phyloP scores from a whole-genome alignment of 2,113 vertebrate genomes.

The Argyrosomus japonicus region DNA sequence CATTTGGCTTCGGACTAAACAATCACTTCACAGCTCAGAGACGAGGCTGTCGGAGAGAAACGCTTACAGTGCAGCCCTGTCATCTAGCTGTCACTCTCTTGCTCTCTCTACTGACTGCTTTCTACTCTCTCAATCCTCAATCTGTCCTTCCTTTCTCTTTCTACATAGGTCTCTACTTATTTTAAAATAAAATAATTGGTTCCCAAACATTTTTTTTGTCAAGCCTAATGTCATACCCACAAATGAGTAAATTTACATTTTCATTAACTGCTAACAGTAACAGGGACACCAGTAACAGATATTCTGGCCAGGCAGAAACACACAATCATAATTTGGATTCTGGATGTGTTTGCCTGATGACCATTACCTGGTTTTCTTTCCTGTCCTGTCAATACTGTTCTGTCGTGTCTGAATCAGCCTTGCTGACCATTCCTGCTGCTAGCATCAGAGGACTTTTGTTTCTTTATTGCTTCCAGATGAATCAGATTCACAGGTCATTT shows the following conservation, averaged over 20 bases:
- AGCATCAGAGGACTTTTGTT: not conserved
- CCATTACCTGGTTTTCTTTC: not conserved
- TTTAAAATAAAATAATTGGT: no score
- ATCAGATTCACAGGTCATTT: not conserved
- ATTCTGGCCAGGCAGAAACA: not conserved
- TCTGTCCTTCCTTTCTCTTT: conserved; percentile 16
- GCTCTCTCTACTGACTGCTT: not conserved
- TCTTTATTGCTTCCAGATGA: not conserved
- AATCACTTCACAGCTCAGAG: conserved; percentile 47
- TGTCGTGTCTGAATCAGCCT: not conserved
- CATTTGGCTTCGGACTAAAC: conserved; percentile 51
- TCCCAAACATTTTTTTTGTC: not conserved
- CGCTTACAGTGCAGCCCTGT: conserved; percentile 62
- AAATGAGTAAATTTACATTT: not conserved
- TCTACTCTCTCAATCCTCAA: not conserved
- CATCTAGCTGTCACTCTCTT: conserved; percentile 33
- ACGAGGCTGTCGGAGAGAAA: conserved; percentile 44
- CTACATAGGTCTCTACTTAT: not conserved
- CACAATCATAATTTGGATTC: not conserved
- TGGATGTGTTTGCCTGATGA: not conserved
- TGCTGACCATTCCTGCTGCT: not conserved
- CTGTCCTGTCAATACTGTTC: no score
- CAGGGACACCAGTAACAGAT: not conserved
- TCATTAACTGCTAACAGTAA: not conserved
- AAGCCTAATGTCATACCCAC: not conserved